Conservation (phyloP, 1,140 invertebrate species). For the Sitophilus oryzae region DNA sequence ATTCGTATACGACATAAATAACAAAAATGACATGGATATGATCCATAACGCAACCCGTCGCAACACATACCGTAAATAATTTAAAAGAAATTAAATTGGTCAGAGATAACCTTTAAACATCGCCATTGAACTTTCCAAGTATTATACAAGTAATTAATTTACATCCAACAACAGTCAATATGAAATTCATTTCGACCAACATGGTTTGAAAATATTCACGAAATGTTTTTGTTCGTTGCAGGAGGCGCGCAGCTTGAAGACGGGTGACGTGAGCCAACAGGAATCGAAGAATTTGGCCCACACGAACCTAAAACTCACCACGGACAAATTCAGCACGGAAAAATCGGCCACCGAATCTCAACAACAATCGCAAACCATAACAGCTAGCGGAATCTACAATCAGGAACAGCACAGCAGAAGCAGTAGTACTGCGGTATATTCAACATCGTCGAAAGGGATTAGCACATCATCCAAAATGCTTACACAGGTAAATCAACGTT, state of each 20-base stretch:
- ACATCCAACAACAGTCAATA: no score
- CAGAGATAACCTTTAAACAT: no score
- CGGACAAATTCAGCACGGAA: conserved; percentile 77
- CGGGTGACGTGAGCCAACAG: conserved; percentile 75
- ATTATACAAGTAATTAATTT: no score
- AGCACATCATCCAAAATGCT: conserved; percentile 32
- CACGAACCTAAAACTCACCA: conserved; percentile 71
- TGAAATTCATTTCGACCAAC: no score
- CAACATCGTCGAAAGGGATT: conserved; percentile 68
- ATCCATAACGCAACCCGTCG: no score
- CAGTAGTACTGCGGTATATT: conserved; percentile 59
- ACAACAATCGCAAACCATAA: conserved; percentile 76
- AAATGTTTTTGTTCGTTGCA: conserved; percentile 44
- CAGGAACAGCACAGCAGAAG: conserved; percentile 69
- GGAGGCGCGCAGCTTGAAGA: conserved; percentile 73
- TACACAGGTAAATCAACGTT: conserved; percentile 32
- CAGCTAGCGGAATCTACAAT: conserved; percentile 69
- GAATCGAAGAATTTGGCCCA: conserved; percentile 71
- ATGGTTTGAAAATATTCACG: not conserved
- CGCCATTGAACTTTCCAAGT: no score
- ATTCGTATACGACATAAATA: no score
- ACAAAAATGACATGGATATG: no score
- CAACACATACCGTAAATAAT: no score
- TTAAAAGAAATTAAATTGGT: no score
- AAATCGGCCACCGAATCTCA: conserved; percentile 78